Base-by-base conservation (phyloP, 1,140 invertebrate genomes). In the Drosophila malerkotliana region DNA sequence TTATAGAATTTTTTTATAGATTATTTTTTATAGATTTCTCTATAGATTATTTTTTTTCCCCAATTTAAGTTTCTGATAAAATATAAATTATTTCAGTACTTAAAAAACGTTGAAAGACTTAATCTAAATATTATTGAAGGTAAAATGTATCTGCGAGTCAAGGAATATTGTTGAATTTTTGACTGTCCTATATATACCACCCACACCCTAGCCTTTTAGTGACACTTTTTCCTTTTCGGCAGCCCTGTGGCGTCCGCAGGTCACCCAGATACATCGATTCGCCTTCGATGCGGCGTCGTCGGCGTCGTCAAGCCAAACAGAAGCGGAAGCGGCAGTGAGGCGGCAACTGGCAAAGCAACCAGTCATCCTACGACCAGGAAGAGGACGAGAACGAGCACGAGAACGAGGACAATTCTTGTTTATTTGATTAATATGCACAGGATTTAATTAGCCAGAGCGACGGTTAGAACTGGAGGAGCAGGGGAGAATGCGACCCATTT, bases 271-370 rank as follows among this genome's bases (percentile, higher is more conserved):
- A 68, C 34, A 54, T 74, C 53, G 60, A 74, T 66, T 62, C 63
- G 47, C 37, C 34, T 47, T 21, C 15, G 44, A 69, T 69, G 61
- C 58, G 47, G 54, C 66, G 66, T 71, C 26, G 62, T 60, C 58
- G 62, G 52, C 73, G 78, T 88, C 72, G 83, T 83, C 83, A 88
- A 78, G 81, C 48, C 69, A 88, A 84, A 88, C 79, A 87, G 63
- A 67, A 4, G 60, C 52, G 45, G 45, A 60, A 62, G 55, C 52
- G 76, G 67, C 78, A 72, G 83, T 82, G 71, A 78, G 71, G 68
- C 79, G 75, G 54, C 76, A 87, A 80, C 82, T 73, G 69, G 75
- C 84, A 44, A 87, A 62, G 79, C 74, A 75, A 49, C 73, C 83
- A 75, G 77, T 72, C 71, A 71, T 61, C 59, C 62, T 58, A 71